phyloP scores from a whole-genome alignment of 2,797 vertebrate species.

The Balearica regulorum region DNA sequence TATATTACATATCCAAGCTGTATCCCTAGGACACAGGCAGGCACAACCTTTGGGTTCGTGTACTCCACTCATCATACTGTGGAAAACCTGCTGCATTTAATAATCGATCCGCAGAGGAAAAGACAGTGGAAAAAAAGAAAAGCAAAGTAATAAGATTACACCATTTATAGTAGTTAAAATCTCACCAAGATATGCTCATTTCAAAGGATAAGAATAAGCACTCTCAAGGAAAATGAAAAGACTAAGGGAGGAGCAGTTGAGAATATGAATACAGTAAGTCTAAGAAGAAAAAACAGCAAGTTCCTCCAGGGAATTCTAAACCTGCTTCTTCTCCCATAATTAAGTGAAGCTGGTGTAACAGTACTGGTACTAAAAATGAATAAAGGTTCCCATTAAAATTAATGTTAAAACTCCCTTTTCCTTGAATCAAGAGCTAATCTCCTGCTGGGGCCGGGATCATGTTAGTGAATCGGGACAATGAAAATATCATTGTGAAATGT shows the following conservation, averaged over 20 bases:
- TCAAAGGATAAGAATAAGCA: constrained; percentile 17
- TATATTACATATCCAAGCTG: not conserved
- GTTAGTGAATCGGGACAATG: not conserved
- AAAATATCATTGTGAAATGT: not conserved
- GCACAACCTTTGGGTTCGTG: not conserved
- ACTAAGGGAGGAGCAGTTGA: not conserved
- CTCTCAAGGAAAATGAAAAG: constrained; percentile 30
- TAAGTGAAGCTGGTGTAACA: constrained; percentile 25
- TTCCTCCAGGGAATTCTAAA: constrained; percentile 43
- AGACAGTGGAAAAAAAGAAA: not conserved
- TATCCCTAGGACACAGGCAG: not conserved
- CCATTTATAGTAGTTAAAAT: not conserved
- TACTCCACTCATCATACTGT: not conserved
- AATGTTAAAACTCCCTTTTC: not conserved
- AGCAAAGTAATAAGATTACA: not conserved
- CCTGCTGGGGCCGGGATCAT: not conserved
- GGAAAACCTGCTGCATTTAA: not conserved
- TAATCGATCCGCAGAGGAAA: not conserved
- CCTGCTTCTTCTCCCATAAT: constrained; percentile 44
- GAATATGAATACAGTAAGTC: constrained; percentile 26
- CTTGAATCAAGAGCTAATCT: not conserved
- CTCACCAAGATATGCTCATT: not conserved
- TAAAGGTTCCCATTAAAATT: constrained; percentile 7
- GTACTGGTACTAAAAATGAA: constrained; percentile 29
- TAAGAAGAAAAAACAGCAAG: not conserved